phyloP scores from a whole-genome alignment of 2,797 vertebrate genomes.

The Staurois parvus region DNA sequence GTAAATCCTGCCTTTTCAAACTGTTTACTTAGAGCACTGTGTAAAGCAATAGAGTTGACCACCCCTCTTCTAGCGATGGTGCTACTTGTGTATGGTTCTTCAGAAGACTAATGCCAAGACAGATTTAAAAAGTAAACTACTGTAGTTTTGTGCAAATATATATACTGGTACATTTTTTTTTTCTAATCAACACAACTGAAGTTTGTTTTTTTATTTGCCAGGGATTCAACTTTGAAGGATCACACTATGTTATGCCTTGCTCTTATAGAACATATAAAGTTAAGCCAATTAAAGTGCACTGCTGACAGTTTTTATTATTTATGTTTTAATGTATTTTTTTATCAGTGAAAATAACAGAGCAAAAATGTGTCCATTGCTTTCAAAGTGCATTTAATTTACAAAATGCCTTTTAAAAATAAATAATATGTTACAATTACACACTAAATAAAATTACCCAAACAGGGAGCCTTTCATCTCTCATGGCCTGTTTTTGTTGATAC shows the following conservation, averaged over 20 bases:
- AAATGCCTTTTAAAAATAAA: constrained; percentile 46
- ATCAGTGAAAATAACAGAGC: neutral
- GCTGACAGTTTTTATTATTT: neutral
- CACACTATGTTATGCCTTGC: neutral
- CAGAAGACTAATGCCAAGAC: too few relatives aligned
- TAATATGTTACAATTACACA: constrained; percentile 67
- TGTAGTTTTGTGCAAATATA: neutral
- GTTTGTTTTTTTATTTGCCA: neutral
- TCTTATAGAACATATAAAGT: neutral
- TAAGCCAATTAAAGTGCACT: neutral
- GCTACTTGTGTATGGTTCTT: too few relatives aligned
- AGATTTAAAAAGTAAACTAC: too few relatives aligned
- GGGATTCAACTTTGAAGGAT: neutral
- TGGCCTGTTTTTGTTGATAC: constrained; percentile 79
- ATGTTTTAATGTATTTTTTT: neutral
- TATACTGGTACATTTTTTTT: too few relatives aligned
- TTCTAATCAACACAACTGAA: too few relatives aligned
- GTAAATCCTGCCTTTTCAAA: too few relatives aligned
- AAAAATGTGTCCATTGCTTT: neutral
- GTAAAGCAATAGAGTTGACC: too few relatives aligned
- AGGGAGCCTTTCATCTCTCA: constrained; percentile 75
- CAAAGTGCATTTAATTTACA: constrained; percentile 1
- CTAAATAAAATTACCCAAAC: constrained; percentile 75
- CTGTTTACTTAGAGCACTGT: too few relatives aligned
- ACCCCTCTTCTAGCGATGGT: too few relatives aligned